Conservation (phyloP, 2,888 invertebrate species). For the Tipula confusa region DNA sequence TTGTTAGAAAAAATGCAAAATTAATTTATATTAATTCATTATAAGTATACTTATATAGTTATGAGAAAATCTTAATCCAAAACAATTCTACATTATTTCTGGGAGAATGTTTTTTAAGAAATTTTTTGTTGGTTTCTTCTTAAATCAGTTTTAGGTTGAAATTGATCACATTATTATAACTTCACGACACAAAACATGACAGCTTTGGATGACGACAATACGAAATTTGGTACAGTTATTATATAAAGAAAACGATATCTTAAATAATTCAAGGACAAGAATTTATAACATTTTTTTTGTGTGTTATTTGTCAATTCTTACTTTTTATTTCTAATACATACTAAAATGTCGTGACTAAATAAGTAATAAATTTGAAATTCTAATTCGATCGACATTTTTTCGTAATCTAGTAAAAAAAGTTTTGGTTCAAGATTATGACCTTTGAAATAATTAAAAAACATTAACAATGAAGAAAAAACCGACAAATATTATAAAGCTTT, state of each 20-base stretch:
- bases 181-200: background rate
- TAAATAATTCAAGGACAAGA: background rate
- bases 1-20: background rate
- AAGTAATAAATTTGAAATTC: background rate
- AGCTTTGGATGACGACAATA: background rate
- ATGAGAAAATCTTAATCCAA: background rate
- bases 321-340: too few species aligned
- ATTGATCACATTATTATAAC: background rate
- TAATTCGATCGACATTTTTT: background rate
- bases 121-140: background rate
- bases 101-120: background rate
- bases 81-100: background rate
- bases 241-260: constrained; percentile 12
- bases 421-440: background rate
- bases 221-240: background rate
- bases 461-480: background rate
- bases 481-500: background rate
- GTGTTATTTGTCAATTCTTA: background rate
- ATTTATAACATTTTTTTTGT: background rate
- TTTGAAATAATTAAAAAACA: background rate
- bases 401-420: background rate
- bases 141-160: constrained; percentile 1
- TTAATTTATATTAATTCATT: background rate
- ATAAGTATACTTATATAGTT: too few species aligned
- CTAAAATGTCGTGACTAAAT: background rate